These are phyloP conservation scores for Chelonoidis abingdonii DNA, from an alignment of 2,113 vertebrate genomes.

Conservation along the genomic window DNA sequence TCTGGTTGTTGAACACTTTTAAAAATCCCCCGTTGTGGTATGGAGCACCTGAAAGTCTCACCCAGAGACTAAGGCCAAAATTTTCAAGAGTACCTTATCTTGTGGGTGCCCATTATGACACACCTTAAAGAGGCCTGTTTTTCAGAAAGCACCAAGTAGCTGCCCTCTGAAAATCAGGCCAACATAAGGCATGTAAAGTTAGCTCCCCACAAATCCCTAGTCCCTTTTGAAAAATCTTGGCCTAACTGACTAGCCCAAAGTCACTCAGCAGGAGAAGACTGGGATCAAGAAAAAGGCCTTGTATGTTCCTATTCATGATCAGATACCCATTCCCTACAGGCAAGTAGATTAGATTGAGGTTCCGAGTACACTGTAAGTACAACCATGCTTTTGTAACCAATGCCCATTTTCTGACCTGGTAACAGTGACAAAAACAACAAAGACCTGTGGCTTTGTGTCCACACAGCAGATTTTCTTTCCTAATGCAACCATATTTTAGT, in stretches of 20 bases:
- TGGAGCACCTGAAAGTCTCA: not conserved
- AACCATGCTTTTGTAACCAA: not conserved
- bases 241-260: not conserved
- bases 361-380: not conserved
- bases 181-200: not conserved
- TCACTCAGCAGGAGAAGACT: not conserved
- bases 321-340: not conserved
- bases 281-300: not conserved
- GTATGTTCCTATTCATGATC: not conserved
- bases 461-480: not conserved
- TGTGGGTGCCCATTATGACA: not conserved
- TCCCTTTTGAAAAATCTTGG: not conserved
- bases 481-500: not conserved
- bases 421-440: not conserved
- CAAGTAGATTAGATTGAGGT: not conserved
- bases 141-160: not conserved
- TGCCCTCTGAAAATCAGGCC: not conserved
- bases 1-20: not conserved
- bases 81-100: not conserved
- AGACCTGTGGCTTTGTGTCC: not conserved
- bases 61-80: not conserved
- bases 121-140: not conserved
- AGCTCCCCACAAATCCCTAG: not conserved
- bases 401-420: not conserved
- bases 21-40: accelerated